phyloP scores from a whole-genome alignment of 2,888 invertebrate genomes.

The Cecidostiba fungosa region DNA sequence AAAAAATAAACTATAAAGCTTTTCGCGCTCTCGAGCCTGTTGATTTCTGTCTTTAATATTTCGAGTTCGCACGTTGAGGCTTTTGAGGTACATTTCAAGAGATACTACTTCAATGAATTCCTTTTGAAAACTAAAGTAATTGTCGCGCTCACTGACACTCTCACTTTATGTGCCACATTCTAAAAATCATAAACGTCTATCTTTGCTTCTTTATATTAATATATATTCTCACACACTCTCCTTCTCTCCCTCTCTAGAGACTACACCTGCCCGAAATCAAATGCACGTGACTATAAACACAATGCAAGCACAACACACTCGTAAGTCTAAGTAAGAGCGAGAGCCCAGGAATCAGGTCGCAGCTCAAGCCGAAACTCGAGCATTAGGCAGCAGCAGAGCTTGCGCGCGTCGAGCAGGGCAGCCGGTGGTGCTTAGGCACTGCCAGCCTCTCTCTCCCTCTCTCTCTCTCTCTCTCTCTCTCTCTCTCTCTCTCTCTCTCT shows the following conservation, averaged over 20 bases:
- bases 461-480: neutral
- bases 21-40: neutral
- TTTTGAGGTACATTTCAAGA: neutral
- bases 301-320: neutral
- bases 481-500: neutral
- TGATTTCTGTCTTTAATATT: neutral
- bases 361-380: neutral
- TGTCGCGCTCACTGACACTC: neutral
- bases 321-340: neutral
- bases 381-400: slow-evolving; percentile 2
- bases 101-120: neutral
- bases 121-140: neutral
- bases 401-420: neutral
- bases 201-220: no score
- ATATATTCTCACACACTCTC: no score
- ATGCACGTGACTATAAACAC: neutral
- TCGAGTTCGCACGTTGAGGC: neutral
- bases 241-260: neutral
- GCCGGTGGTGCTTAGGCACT: neutral
- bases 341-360: neutral
- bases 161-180: neutral
- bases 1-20: neutral
- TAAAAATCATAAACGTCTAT: neutral
- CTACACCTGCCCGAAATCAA: neutral
- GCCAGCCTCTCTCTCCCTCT: neutral